Evolutionary conservation across 2,888 invertebrate species (phyloP), one percentile per base, ranked within the genome.

Genomic region (Lissocephala sabroskyi): DNA sequence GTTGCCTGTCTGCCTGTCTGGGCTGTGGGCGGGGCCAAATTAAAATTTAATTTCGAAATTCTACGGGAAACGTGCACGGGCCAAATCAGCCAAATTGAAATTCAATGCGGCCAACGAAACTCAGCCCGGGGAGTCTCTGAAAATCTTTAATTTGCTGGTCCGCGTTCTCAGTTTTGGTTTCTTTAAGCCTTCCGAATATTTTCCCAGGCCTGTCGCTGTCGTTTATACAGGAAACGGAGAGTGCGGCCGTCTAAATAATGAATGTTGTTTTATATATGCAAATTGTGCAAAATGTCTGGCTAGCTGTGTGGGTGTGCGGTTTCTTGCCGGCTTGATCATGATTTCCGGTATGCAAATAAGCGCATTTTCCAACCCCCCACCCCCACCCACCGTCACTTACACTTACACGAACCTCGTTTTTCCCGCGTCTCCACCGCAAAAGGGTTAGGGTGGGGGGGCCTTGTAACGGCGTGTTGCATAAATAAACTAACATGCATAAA

Each of bases 321-420:
- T 35, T 32, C 29, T 10, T n/a, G 32, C n/a, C n/a, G n/a, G 41
- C 13, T 35, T 30, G 23, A 41, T 29, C 45, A 37, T 40, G 46
- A 46, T 46, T 46, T 46, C 46, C 46, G 46, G 46, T 41, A 46
- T 46, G 46, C 46, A 46, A 46, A 46, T 46, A 37, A 23, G 16
- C 33, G 37, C 26, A 26, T 23, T 19, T 18, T 23, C 6, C 11
- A 3, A n/a, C 11, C 9, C 30, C 10, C 30, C 26, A 26, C 26
- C 5, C 5, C 7, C 23, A 23, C 7, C 23, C 7, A 3, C 23
- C 23, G 7, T 23, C 23, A 3, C 30, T 30, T 10, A 3, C 30
- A 7, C 36, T 10, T n/a, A n/a, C n/a, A n/a, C n/a, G n/a, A n/a
- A n/a, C n/a, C 23, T 23, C 23, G 3, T 7, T 23, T 7, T 23